phyloP scores from a whole-genome alignment of 2,888 invertebrate genomes.

The Yponomeuta cagnagella region DNA sequence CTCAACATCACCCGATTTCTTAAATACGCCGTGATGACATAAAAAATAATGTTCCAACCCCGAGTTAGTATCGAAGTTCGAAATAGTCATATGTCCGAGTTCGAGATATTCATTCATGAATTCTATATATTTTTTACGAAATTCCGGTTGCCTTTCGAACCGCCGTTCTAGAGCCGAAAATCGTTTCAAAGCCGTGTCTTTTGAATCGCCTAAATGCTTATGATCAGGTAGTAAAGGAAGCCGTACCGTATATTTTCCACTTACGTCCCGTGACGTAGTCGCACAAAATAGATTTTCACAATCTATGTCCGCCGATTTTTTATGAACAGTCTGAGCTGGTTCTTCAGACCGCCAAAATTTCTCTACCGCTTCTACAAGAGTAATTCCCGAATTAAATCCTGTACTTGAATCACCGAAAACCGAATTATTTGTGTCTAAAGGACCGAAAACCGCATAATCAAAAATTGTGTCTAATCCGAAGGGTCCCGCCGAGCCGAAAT shows the following conservation, averaged over 20 bases:
- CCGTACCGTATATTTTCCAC: background rate
- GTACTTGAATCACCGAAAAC: too few relatives aligned
- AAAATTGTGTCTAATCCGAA: too few relatives aligned
- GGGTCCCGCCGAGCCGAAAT: too few relatives aligned
- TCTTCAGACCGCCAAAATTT: too few relatives aligned
- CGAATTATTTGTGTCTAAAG: too few relatives aligned
- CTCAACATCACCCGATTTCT: background rate
- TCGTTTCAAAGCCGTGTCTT: background rate
- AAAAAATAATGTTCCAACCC: slow-evolving; percentile 5
- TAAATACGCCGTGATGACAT: slow-evolving; percentile 7
- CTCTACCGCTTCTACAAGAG: too few relatives aligned
- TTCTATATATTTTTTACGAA: background rate
- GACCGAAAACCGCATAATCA: too few relatives aligned
- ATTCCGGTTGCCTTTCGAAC: background rate
- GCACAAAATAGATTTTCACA: background rate
- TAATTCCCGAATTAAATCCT: too few relatives aligned
- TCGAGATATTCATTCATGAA: slow-evolving; percentile 8
- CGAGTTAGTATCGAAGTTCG: background rate
- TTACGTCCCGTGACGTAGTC: background rate
- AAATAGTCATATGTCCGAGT: slow-evolving; percentile 7
- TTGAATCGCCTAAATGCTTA: background rate
- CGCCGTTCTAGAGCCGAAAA: background rate
- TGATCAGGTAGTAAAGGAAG: background rate
- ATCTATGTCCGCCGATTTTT: background rate
- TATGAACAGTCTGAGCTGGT: too few relatives aligned